phyloP scores from a whole-genome alignment of 2,113 vertebrate species.

The Vicugna pacos region DNA sequence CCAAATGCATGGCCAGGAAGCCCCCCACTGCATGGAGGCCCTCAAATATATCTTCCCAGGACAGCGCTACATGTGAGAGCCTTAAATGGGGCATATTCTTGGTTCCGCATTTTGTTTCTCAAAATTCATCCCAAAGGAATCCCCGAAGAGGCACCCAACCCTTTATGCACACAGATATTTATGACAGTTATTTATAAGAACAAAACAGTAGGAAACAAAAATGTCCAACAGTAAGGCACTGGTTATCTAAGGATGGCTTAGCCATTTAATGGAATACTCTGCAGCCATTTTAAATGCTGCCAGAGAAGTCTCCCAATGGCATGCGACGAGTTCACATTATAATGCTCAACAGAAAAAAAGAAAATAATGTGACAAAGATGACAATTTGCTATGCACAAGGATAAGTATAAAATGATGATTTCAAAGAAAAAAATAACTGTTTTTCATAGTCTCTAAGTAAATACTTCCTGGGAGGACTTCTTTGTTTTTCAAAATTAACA shows the following conservation, averaged over 20 bases:
- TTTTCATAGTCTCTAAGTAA: not conserved
- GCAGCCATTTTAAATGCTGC: not conserved
- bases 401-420: slow-evolving; percentile 18
- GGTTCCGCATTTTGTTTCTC: not conserved
- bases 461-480: not conserved
- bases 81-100: not conserved
- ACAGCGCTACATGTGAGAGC: not conserved
- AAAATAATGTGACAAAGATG: slow-evolving; percentile 31
- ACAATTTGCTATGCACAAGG: not conserved
- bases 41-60: not conserved
- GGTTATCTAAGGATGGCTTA: not conserved
- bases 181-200: not conserved
- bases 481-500: slow-evolving; percentile 19
- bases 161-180: not conserved
- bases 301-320: not conserved
- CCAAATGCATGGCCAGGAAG: not conserved
- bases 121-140: not conserved
- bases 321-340: not conserved
- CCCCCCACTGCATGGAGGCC: not conserved
- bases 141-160: not conserved
- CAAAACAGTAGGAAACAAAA: not conserved
- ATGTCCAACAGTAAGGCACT: not conserved
- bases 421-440: slow-evolving; percentile 32
- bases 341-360: not conserved
- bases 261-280: not conserved